phyloP scores from a whole-genome alignment of 2,888 invertebrate species.

The Platypus cylindrus region DNA sequence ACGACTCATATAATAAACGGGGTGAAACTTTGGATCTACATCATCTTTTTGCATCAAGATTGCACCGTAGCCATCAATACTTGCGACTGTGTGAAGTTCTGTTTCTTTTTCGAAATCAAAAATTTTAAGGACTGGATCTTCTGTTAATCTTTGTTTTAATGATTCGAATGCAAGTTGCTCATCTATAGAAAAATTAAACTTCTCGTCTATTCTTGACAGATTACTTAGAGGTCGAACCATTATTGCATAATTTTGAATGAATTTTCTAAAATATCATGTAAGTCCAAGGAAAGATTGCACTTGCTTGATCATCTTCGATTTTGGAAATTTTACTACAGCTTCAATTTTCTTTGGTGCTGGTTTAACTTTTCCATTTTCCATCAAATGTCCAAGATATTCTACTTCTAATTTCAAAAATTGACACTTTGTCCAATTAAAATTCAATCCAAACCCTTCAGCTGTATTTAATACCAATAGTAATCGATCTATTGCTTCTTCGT shows the following conservation, averaged over 20 bases:
- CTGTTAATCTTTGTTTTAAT: conserved; percentile 13
- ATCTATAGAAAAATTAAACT: conserved; percentile 15
- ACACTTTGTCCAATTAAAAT: conserved; percentile 9
- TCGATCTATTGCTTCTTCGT: conserved; percentile 6
- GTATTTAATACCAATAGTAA: conserved; percentile 5
- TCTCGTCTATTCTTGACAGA: conserved; percentile 13
- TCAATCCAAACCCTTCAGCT: conserved; percentile 5
- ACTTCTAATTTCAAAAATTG: conserved; percentile 20
- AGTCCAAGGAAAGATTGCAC: conserved; percentile 21
- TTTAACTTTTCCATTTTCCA: conserved; percentile 19
- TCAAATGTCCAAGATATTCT: conserved; percentile 25
- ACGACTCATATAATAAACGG: conserved; percentile 17
- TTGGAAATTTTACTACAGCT: conserved; percentile 21
- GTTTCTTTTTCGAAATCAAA: conserved; percentile 7
- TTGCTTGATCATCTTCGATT: conserved; percentile 19
- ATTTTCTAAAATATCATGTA: conserved; percentile 21
- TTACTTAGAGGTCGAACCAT: conserved; percentile 15
- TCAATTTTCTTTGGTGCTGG: conserved; percentile 21
- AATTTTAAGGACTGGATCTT: conserved; percentile 14
- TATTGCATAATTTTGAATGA: conserved; percentile 18
- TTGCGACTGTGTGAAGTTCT: conserved; percentile 16
- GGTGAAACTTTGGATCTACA: not conserved
- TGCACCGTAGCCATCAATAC: conserved; percentile 15
- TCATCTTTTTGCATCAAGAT: conserved; percentile 17
- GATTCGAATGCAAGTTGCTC: conserved; percentile 16